A percentile compares a stretch with the other conserved stretches of the same genome.
Evolutionary conservation across 2,888 invertebrate species (phyloP).

Genomic region (Eupithecia dodoneata): DNA sequence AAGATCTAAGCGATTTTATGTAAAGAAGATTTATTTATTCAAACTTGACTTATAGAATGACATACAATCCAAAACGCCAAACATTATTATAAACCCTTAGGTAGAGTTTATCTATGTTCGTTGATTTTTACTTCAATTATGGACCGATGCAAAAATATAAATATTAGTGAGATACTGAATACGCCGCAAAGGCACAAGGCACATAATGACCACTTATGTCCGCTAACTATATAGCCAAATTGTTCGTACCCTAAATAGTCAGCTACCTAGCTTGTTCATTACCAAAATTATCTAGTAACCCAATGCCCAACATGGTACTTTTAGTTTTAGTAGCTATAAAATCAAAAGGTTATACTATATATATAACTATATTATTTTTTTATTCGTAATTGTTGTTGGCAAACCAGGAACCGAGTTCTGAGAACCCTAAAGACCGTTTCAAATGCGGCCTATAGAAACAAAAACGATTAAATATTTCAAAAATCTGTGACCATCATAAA

Average conservation of each 20-base stretch:
- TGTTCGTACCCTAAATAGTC: neutral
- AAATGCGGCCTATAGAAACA: neutral
- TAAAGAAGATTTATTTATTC: too few species aligned
- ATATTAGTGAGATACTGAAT: too few species aligned
- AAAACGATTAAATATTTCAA: conserved; percentile 24
- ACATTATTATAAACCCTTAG: too few species aligned
- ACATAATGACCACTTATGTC: too few species aligned
- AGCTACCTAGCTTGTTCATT: neutral
- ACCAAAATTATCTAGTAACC: neutral
- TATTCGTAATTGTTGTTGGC: neutral
- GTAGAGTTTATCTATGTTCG: too few species aligned
- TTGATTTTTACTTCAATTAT: too few species aligned
- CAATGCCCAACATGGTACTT: neutral
- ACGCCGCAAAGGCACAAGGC: too few species aligned
- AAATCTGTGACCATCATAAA: conserved; percentile 32
- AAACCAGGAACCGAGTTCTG: neutral
- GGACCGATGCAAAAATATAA: too few species aligned
- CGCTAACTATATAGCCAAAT: too few species aligned
- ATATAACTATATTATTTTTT: neutral
- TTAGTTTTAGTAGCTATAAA: neutral
- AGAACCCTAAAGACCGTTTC: conserved; percentile 9
- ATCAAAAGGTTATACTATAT: neutral
- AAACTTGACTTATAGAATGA: too few species aligned
- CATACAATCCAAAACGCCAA: too few species aligned
- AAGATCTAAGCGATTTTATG: too few species aligned